Base-by-base conservation (phyloP, 2,888 invertebrate species). In the Calliphora vomitoria region DNA sequence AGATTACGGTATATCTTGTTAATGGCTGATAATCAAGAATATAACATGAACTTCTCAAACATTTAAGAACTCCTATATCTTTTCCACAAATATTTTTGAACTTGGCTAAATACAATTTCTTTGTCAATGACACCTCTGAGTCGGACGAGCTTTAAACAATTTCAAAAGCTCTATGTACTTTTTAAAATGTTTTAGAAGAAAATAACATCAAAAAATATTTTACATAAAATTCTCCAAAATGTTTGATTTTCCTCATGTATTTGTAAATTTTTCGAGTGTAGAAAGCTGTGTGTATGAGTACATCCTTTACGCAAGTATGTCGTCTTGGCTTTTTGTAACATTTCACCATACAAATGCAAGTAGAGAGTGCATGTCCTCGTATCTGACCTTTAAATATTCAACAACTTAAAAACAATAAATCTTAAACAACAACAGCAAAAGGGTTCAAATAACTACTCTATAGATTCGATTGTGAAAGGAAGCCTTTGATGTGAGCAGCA, bases 331-430 rank as follows among this genome's bases (percentile, higher is more conserved):
- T 47, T 50, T 62, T 31, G 69, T 68, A 15, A 60, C 10, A 35
- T 20, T 64, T 47, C 38, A 47, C 10, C 20, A 25, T 15, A 25
- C 20, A 76, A 25, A 44, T 41, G 13, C 13, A 31, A 31, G 4
- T 50, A 38, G 4, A 44, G 41, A n/a, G 15, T 15, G n/a, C 58
- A 44, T 18, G 18, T 44, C 72, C 58, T 76, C 10, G 41, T 53
- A 81, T 71, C 15, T 85, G 85, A 76, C 85, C 85, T 85, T 76
- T 81, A 74, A 8, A 31, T 71, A 50, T 85, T 71, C 55, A 85
- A 81, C 58, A 76, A 81, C 55, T 50, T 53, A 20, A 79, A 72
- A 69, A 81, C 76, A 72, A 72, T 81, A 85, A 81, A 81, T 81
- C 47, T 76, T 20, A 41, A 31, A 58, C 18, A 66, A 72, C 53